Evolutionary conservation across 2,113 vertebrate genomes (phyloP), one percentile per base, ranked within the genome.

Genomic region (Brachyhypopomus occidentalis): DNA sequence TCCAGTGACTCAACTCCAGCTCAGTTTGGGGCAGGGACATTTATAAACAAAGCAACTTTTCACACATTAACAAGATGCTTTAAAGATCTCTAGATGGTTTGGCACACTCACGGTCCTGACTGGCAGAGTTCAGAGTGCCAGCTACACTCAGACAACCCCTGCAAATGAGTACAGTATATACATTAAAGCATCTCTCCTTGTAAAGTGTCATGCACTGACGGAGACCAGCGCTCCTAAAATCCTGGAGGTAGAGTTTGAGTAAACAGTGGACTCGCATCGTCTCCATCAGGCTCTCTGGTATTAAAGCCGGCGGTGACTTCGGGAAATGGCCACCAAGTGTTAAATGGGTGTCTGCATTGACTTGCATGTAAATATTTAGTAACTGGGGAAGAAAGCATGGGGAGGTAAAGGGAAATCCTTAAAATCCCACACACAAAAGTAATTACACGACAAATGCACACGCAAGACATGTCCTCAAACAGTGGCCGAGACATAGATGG

Each of bases 41-140:
- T 87, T 88, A 22, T 85, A 85, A 87, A 88, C 87, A 85, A 78
- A 87, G 80, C 80, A 78, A 84, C 80, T 84, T 88, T 85, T 85
- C 86, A 83, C 73, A 70, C 72, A 56, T 79, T 88, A 86, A 90
- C 82, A 87, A 87, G 82, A 25, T 83, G 85, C 66, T 88, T 63
- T 84, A 88, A 66, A 85, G 76, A 83, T 48, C 78, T 76, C 22
- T 63, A 19, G 30, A 79, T 72, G 75, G 79, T 60, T 82, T 41
- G 22, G 9, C 56, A 48, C 74, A 69, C 60, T 78, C 56, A 70
- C 70, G 72, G 64, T 30, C 45, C 41, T 81, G 25, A 66, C 60
- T 82, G 83, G 66, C 76, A 78, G 77, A 22, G 4, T 12, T 23
- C 19, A 59, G 56, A 82, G 81, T 87, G 75, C 60, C 58, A 73